phyloP scores from a whole-genome alignment of 2,888 invertebrate genomes.

The Galeopsomyia nigrocyanea region DNA sequence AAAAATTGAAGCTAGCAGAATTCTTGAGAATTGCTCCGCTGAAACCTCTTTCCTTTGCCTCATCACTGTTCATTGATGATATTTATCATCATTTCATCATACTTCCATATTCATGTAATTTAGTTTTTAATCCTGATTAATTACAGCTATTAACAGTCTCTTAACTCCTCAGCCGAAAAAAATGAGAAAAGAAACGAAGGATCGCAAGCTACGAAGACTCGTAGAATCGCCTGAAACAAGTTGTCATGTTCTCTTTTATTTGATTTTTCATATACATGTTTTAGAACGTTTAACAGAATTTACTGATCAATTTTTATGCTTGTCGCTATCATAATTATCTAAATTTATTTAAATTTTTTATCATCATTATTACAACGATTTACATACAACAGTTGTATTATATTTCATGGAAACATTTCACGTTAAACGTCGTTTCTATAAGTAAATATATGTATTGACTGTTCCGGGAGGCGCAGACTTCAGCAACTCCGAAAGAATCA shows the following conservation, averaged over 20 bases:
- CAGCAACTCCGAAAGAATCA: constrained; percentile 43
- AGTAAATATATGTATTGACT: constrained; percentile 31
- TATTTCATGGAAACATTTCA: constrained; percentile 14
- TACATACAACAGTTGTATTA: constrained; percentile 24
- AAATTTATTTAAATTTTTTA: constrained; percentile 15
- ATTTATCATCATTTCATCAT: constrained; percentile 2
- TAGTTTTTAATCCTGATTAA: constrained; percentile 41
- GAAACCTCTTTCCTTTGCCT: constrained; percentile 1
- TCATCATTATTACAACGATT: constrained; percentile 5
- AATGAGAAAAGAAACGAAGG: constrained; percentile 27
- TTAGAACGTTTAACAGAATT: too few relatives aligned
- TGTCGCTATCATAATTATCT: neutral
- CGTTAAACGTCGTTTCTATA: constrained; percentile 30
- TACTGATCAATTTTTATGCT: too few relatives aligned
- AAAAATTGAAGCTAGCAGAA: constrained; percentile 18
- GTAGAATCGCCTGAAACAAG: constrained; percentile 11
- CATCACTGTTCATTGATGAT: constrained; percentile 30
- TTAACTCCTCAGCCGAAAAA: constrained; percentile 23
- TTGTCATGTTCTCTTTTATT: constrained; percentile 6
- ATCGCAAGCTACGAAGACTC: constrained; percentile 32
- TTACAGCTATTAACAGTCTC: constrained; percentile 44
- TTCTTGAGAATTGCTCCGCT: constrained; percentile 8
- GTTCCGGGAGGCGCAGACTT: constrained; percentile 48
- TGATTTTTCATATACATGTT: too few relatives aligned
- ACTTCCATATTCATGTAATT: constrained; percentile 9